phyloP scores from a whole-genome alignment of 2,797 vertebrate genomes.

The Acanthurus tractus region DNA sequence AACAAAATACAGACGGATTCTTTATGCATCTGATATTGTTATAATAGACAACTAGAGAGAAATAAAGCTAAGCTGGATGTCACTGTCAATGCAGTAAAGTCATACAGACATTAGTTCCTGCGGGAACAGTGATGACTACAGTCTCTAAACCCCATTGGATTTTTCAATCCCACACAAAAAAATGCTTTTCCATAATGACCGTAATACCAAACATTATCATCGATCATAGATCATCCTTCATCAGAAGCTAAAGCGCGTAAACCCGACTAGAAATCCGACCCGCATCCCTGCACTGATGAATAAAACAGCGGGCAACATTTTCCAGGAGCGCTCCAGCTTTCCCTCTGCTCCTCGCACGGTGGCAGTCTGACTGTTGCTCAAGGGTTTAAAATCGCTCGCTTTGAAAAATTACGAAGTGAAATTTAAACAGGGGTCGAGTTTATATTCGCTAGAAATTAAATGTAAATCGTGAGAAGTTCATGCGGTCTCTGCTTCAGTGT shows the following conservation, averaged over 20 bases:
- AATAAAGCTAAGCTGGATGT: neutral
- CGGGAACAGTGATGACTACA: constrained; percentile 17
- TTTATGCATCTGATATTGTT: neutral
- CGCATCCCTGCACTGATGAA: constrained; percentile 42
- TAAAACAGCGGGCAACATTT: constrained; percentile 44
- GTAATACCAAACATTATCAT: neutral
- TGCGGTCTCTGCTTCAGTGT: neutral
- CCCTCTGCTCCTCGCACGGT: constrained; percentile 71
- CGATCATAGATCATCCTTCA: neutral
- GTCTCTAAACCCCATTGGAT: constrained; percentile 20
- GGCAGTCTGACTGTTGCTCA: constrained; percentile 70
- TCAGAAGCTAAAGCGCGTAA: constrained; percentile 17
- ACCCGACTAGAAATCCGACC: constrained; percentile 38
- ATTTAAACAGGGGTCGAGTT: neutral
- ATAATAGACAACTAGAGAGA: neutral
- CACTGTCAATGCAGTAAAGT: constrained; percentile 8
- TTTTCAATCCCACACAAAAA: constrained; percentile 2
- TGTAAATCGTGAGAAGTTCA: neutral
- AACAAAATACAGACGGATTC: neutral
- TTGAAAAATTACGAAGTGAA: neutral
- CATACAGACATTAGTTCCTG: neutral
- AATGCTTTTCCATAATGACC: neutral
- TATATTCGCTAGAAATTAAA: neutral
- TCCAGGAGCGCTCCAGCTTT: constrained; percentile 46
- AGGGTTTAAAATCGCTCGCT: neutral